Conservation (phyloP, 1,140 invertebrate genomes). For the Proctacanthus coquilletti region DNA sequence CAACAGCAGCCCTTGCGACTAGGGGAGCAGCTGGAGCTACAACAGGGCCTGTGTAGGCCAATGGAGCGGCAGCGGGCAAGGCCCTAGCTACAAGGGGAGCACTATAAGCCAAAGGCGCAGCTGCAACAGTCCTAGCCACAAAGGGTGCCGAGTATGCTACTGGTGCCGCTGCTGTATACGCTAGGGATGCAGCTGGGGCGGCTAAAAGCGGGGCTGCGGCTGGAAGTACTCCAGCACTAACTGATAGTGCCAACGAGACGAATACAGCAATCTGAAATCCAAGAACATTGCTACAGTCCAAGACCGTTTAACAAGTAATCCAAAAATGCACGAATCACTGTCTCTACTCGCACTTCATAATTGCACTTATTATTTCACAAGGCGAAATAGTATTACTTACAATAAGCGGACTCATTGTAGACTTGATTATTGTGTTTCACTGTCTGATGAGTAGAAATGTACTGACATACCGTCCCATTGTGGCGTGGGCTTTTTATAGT, state of each 20-base stretch:
- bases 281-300: not conserved
- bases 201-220: constrained; percentile 5
- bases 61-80: constrained; percentile 11
- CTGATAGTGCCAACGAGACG: constrained; percentile 23
- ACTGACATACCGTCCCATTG: constrained; percentile 22
- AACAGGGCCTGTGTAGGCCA: constrained; percentile 10
- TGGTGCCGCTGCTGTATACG: constrained; percentile 8
- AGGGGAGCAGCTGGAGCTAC: constrained; percentile 10
- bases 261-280: constrained; percentile 21
- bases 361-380: too few relatives aligned
- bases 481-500: constrained; percentile 1
- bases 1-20: constrained; percentile 23
- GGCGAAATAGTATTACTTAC: constrained; percentile 19
- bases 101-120: constrained; percentile 9
- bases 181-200: constrained; percentile 1
- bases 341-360: too few relatives aligned
- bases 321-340: not conserved
- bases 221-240: constrained; percentile 16
- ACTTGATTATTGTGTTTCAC: constrained; percentile 25
- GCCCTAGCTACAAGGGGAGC: constrained; percentile 12
- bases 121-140: constrained; percentile 8
- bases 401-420: constrained; percentile 29
- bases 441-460: constrained; percentile 27
- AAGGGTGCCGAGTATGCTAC: constrained; percentile 8
- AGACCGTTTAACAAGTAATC: constrained; percentile 2